phyloP scores from a whole-genome alignment of 2,888 invertebrate genomes.

The Thecophora atra region DNA sequence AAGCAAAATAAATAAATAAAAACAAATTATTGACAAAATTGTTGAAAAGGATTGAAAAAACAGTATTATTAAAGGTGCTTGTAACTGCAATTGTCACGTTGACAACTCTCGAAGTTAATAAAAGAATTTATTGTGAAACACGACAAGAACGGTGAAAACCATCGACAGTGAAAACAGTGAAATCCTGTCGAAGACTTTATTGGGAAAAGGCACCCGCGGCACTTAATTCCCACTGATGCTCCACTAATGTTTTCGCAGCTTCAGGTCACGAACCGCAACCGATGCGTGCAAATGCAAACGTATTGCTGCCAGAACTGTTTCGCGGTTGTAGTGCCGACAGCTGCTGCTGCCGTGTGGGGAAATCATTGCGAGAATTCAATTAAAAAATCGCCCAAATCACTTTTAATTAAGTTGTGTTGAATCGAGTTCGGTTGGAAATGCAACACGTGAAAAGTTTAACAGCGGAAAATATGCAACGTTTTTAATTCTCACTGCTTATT shows the following conservation, averaged over 20 bases:
- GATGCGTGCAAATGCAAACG: neutral
- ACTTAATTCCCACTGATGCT: neutral
- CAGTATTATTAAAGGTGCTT: too few species aligned
- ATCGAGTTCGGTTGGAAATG: too few species aligned
- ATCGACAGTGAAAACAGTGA: too few species aligned
- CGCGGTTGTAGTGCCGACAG: neutral
- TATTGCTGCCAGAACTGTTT: neutral
- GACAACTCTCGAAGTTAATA: neutral
- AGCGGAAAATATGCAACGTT: too few species aligned
- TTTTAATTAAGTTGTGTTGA: too few species aligned
- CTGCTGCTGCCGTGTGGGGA: conserved; percentile 7
- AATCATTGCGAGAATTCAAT: conserved; percentile 18
- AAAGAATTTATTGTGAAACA: neutral
- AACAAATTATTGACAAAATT: neutral
- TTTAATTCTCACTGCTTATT: too few species aligned
- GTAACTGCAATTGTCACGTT: conserved; percentile 1
- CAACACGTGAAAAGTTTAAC: too few species aligned
- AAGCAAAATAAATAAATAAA: too few species aligned
- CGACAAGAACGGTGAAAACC: too few species aligned
- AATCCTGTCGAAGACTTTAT: too few species aligned
- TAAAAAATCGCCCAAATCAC: neutral
- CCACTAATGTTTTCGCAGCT: conserved; percentile 12
- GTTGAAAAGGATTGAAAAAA: neutral
- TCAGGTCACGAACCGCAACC: conserved; percentile 14
- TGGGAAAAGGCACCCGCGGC: too few species aligned